Evolutionary conservation across 2,113 vertebrate genomes (phyloP).

Genomic region (Scopus umbretta): DNA sequence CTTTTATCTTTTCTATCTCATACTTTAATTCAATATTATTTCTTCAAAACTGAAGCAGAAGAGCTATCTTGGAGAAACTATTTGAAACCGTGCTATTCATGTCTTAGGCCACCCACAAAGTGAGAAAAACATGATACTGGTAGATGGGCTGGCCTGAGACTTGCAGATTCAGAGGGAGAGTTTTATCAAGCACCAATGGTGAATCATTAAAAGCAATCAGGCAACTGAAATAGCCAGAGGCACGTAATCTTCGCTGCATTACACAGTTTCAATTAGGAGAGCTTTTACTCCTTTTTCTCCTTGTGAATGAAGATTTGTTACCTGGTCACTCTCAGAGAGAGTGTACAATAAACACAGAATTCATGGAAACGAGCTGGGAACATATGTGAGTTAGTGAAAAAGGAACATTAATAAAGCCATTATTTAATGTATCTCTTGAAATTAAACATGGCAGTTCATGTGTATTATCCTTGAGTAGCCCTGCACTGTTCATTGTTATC

Average conservation of each 20-base stretch:
- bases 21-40: neutral
- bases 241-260: neutral
- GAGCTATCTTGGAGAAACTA: neutral
- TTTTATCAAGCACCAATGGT: neutral
- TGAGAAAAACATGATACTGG: neutral
- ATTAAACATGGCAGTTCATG: neutral
- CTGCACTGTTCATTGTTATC: neutral
- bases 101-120: neutral
- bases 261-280: neutral
- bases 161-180: neutral
- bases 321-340: neutral
- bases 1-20: neutral
- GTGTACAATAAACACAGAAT: neutral
- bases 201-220: neutral
- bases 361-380: neutral
- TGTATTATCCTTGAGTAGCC: neutral
- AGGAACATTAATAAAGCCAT: neutral
- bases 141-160: neutral
- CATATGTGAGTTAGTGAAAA: neutral
- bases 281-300: neutral
- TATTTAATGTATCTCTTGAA: neutral
- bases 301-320: neutral
- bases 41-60: neutral
- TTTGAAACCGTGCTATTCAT: neutral
- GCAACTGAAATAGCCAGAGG: conserved; percentile 26